phyloP scores from a whole-genome alignment of 2,797 vertebrate genomes.

The Neomorphus geoffroyi region DNA sequence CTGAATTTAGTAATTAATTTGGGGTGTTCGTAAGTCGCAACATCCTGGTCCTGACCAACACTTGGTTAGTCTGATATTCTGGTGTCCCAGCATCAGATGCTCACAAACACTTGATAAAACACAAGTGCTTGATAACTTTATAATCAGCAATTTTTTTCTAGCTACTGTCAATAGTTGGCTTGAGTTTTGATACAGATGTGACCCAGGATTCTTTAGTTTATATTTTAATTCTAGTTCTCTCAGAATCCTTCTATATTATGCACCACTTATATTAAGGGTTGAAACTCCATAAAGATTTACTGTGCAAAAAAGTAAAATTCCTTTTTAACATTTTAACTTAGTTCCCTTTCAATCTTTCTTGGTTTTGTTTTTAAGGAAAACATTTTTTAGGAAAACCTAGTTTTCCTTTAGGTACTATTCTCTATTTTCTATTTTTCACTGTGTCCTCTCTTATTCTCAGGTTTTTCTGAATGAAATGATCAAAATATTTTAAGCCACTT shows the following conservation, averaged over 20 bases:
- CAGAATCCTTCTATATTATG: neutral
- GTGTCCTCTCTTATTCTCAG: neutral
- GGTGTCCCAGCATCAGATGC: neutral
- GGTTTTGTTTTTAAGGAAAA: neutral
- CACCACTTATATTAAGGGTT: neutral
- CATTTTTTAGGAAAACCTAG: neutral
- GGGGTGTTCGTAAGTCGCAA: fast-evolving
- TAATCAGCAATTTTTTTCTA: neutral
- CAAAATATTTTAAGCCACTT: neutral
- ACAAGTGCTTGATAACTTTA: neutral
- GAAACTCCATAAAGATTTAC: neutral
- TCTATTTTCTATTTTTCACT: neutral
- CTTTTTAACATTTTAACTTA: neutral
- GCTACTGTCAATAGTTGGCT: neutral
- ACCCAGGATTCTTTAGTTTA: neutral
- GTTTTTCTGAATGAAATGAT: neutral
- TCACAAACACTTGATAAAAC: neutral
- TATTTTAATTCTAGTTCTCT: neutral
- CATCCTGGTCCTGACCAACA: neutral
- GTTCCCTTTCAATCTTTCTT: neutral
- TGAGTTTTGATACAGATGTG: neutral
- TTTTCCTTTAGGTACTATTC: neutral
- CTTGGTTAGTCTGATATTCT: neutral
- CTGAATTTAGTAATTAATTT: neutral
- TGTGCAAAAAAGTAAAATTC: neutral